Evolutionary conservation across 2,113 vertebrate genomes (phyloP), one percentile per base, ranked within the genome.

Genomic region (Cheilinus undulatus): DNA sequence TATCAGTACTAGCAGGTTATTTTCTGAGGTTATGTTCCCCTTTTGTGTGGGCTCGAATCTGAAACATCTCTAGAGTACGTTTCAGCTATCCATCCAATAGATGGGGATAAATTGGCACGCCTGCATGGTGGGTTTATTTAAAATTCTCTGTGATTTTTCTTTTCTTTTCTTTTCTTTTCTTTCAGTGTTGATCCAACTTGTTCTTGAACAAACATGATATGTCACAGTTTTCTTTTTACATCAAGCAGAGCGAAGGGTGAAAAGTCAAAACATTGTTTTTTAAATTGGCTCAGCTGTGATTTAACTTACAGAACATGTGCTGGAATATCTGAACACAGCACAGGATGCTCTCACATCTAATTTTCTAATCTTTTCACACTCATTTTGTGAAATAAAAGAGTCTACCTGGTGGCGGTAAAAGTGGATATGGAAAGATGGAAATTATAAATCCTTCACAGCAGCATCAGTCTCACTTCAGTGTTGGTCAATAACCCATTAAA

Each of bases 401-500:
- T 54, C 22, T 28, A 34, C 49, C 40, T 42, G 40, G 46, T 40
- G 13, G 34, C 50, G 7, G 45, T 11, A 45, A 46, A n/a, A 56
- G n/a, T 48, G 68, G 50, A 61, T 14, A 11, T 22, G 38, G 50
- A 72, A 38, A 60, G 43, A 32, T 32, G 70, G 48, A 48, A 64
- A 66, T 79, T 76, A 51, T 48, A 28, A 81, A 67, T 23, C 28
- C 45, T 64, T 40, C 40, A 52, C 50, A 74, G 59, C 15, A 71
- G 58, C 76, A 81, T 82, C 75, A 76, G 67, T 84, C 70, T 78
- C 53, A 73, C 52, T 76, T 69, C 65, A 51, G 13, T 67, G 38
- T 45, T 53, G 76, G 63, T 88, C 76, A 84, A 84, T 85, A 81
- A 78, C 20, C 64, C 57, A 83, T 80, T 83, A 80, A 34, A 26